These are phyloP conservation scores for Jaculus jaculus DNA, from an alignment of 2,113 vertebrate genomes.

Conservation along the genomic window DNA sequence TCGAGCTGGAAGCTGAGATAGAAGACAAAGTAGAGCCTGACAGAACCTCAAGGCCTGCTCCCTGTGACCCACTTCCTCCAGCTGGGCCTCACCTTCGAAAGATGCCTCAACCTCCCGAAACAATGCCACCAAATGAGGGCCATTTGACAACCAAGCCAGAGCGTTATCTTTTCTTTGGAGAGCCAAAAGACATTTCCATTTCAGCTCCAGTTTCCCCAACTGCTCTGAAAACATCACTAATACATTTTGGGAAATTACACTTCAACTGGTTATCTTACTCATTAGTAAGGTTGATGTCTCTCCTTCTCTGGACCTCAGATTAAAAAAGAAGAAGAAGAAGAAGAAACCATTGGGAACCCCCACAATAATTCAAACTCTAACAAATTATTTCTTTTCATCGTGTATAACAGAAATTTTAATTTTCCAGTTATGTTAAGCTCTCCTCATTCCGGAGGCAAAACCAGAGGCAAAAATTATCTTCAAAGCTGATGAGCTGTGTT, in stretches of 20 bases:
- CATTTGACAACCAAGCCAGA: not conserved
- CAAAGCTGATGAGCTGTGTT: slow-evolving; percentile 54
- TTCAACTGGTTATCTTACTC: slow-evolving; percentile 17
- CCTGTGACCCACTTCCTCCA: not conserved
- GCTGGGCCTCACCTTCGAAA: not conserved
- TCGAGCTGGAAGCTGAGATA: not conserved
- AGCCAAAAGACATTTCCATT: not conserved
- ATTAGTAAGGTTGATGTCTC: slow-evolving; percentile 18
- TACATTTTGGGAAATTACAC: not conserved
- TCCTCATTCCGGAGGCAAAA: slow-evolving; percentile 56
- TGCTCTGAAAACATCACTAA: not conserved
- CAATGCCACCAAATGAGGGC: not conserved
- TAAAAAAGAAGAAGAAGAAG: not conserved
- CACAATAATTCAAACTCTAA: not conserved
- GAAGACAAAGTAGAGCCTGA: not conserved
- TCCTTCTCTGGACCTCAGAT: not conserved
- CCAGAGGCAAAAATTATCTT: slow-evolving; percentile 46
- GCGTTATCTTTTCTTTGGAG: not conserved
- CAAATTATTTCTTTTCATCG: slow-evolving; percentile 26
- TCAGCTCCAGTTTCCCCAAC: not conserved
- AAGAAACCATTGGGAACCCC: not conserved
- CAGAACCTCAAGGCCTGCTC: not conserved
- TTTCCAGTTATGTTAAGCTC: slow-evolving; percentile 59
- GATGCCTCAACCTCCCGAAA: not conserved
- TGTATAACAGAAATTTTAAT: slow-evolving; percentile 72